These are phyloP conservation scores for Hirtodrosophila alboralis DNA, from an alignment of 2,888 invertebrate species.

Conservation along the genomic window DNA sequence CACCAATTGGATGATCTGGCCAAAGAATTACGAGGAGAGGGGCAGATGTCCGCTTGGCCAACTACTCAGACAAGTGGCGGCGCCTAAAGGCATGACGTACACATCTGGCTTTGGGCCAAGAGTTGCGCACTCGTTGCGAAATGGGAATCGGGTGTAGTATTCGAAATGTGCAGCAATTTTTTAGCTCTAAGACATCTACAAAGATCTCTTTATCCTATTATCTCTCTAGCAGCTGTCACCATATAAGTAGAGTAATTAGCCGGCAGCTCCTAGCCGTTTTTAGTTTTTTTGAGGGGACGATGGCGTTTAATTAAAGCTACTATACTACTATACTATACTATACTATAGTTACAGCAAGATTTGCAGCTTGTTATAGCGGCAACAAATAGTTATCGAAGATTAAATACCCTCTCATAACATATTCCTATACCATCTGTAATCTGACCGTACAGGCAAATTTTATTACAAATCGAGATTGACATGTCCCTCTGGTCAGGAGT, in stretches of 20 bases:
- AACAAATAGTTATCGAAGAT: neutral
- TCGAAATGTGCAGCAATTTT: slow-evolving; percentile 42
- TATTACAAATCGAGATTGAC: no score
- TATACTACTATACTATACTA: slow-evolving; percentile 6
- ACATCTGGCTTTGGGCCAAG: slow-evolving; percentile 66
- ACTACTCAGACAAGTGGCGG: slow-evolving; percentile 62
- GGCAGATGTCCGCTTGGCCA: slow-evolving; percentile 25
- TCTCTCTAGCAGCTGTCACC: slow-evolving; percentile 28
- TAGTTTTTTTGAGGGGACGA: slow-evolving; percentile 37
- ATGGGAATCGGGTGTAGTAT: slow-evolving; percentile 9
- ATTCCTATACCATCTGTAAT: no score
- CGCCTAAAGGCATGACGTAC: slow-evolving; percentile 72
- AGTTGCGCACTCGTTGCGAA: slow-evolving; percentile 45
- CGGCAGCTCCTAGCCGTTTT: slow-evolving; percentile 44
- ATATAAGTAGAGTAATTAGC: slow-evolving; percentile 42
- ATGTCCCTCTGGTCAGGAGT: no score
- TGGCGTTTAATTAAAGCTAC: slow-evolving; percentile 51
- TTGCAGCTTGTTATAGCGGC: slow-evolving; percentile 23
- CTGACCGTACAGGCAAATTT: no score
- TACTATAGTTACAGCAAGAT: slow-evolving; percentile 21
- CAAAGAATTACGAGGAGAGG: neutral
- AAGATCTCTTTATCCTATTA: neutral
- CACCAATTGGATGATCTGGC: slow-evolving; percentile 15
- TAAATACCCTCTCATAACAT: slow-evolving; percentile 13
- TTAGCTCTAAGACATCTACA: slow-evolving; percentile 38